Base-by-base conservation (phyloP, 2,888 invertebrate species). In the Mesorhabditis sp. region DNA sequence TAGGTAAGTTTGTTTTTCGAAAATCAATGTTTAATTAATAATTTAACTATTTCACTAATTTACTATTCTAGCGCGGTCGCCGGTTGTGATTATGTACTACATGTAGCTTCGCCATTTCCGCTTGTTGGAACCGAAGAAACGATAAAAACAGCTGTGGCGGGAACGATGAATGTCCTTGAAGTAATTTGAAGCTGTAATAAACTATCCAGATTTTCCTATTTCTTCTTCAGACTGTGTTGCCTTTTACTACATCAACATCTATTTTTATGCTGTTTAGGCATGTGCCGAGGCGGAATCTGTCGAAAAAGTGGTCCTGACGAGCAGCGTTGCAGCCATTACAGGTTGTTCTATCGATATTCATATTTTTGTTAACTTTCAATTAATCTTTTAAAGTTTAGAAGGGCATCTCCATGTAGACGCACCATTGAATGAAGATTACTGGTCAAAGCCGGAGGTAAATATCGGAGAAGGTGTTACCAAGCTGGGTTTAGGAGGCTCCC, bases 291-390 rank as follows among this genome's bases (percentile, higher is more conserved):
- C 7, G 58, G n/a, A 13, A 2, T 50, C 58, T 0, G 58, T 50
- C 10, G n/a, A 50, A 50, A 50, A 50, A 50, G 58, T 50, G 58
- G 58, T 50, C n/a, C n/a, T 50, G 58, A 50, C 58, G 58, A 50
- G 58, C 58, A 50, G 58, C n/a, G 58, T 50, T 10, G 58, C 58
- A 50, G 58, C 58, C 10, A 50, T 50, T 50, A 13, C 58, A 13
- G 58, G 58, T 50, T 28, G 28, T 28, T 28, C 28, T 28, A 28
- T 28, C 28, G 28, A 28, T 28, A 28, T 28, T 28, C 28, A 2
- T 28, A 28, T 28, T 28, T 28, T 28, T 28, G 28, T 28, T 28
- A 28, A 28, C 28, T 28, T 28, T 28, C 28, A 28, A 28, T 28
- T 28, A 28, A 28, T 28, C 28, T 28, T 50, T 50, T 50, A 50